Evolutionary conservation across 2,797 vertebrate species (phyloP), one percentile per base, ranked within the genome.

Genomic region (Syndactyla subalaris): DNA sequence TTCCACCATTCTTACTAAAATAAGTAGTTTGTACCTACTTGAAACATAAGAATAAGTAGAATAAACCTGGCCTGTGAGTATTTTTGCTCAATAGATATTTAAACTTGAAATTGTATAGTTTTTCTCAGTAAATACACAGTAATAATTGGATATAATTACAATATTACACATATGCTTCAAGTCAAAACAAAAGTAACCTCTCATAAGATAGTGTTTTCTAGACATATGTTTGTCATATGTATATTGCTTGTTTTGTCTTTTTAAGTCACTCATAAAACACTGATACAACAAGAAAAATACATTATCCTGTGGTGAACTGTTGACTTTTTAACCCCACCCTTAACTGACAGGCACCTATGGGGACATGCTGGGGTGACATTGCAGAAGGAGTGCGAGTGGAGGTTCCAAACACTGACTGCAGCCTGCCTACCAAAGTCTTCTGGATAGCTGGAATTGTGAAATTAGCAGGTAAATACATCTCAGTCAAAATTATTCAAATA

Each of bases 381-480:
- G 98, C 98, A 68, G 99, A 99, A 96, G 99, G 99, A 85, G 99
- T 99, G 74, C 98, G 99, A 97, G 98, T 99, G 67, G 99, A 99
- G 97, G 99, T 99, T 92, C 98, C 98, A 52, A 99, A 99, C 97
- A 98, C 99, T 4, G 99, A 99, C 94, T 98, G 98, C 97, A 99
- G 94, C 97, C 97, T 99, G 74, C 98, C 99, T 95, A 98, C 98
- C 75, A 99, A 99, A 98, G 99, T 99, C 93, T 99, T 99, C 98
- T 99, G 99, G 99, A 99, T 99, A 96, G 99, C 99, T 97, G 99
- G 98, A 94, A 98, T 99, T 95, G 97, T 99, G 95, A 99, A 99
- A 97, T 97, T 99, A 98, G 99, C 99, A 98, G 99, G 99, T 99
- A 94, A 97, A 87, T 41, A 32, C 26, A 29, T 39, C 78, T 49